Percentiles rank a stretch among this genome's conserved stretches.
Evolutionary conservation across 2,888 invertebrate genomes (phyloP).

Genomic region (Netelia fuscicornis): DNA sequence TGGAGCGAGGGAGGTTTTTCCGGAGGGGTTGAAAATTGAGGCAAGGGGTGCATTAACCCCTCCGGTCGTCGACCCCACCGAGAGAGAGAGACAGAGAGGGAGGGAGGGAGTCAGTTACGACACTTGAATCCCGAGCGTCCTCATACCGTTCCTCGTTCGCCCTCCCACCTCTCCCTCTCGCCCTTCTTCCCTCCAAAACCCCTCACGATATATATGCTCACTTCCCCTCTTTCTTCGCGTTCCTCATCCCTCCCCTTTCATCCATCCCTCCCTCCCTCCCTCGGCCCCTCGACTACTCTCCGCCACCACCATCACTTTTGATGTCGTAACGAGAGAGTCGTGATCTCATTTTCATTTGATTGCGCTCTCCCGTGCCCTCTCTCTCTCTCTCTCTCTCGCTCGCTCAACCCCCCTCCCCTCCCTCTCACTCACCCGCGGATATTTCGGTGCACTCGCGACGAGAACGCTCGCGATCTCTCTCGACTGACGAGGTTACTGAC

Average conservation of each 20-base stretch:
- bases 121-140: conserved; percentile 72
- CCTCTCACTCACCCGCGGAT: conserved; percentile 40
- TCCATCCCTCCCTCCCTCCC: conserved; percentile 26
- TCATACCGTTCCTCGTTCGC: conserved; percentile 22
- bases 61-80: conserved; percentile 82
- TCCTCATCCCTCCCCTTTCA: conserved; percentile 10
- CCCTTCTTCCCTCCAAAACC: conserved; percentile 61
- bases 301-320: conserved; percentile 80
- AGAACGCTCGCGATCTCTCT: conserved; percentile 51
- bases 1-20: conserved; percentile 71
- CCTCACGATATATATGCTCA: conserved; percentile 21
- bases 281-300: conserved; percentile 51
- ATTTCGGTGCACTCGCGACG: conserved; percentile 68
- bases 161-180: conserved; percentile 43
- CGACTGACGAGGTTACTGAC: conserved; percentile 81
- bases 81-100: conserved; percentile 63
- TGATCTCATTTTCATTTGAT: conserved; percentile 85
- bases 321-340: conserved; percentile 83
- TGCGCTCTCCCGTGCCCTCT: conserved; percentile 76
- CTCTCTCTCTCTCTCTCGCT: conserved; percentile 40
- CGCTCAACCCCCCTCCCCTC: neutral
- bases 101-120: conserved; percentile 78
- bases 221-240: conserved; percentile 51
- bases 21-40: conserved; percentile 77
- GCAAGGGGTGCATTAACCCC: conserved; percentile 82